Base-by-base conservation (phyloP, 2,113 vertebrate species). In the Bos taurus region DNA sequence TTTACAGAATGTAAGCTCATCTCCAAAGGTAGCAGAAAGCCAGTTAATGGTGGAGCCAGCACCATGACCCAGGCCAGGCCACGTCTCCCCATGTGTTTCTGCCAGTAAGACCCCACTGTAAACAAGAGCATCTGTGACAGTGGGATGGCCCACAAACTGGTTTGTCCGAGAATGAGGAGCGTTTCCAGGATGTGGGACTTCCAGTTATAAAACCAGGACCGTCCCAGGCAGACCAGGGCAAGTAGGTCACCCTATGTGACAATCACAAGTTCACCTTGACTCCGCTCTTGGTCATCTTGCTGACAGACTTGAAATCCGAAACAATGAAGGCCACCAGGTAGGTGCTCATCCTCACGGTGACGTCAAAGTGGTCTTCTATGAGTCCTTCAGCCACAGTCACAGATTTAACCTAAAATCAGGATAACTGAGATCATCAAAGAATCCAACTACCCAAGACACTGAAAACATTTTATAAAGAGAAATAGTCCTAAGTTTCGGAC, bases 311-410 rank as follows among this genome's bases (percentile, higher is more conserved):
- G 97, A 99, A 99, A 97, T 99, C 99, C 0, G 99, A 99, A 95
- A 99, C 97, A 1, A 99, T 99, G 97, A 99, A 99, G 88, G 99
- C 99, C 96, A 99, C 99, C 26, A 99, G 98, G 98, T 99, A 99
- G 0, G 99, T 99, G 97, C 99, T 99, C 99, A 99, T 99, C 98
- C 98, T 99, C 23, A 99, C 99, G 4, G 99, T 99, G 90, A 99
- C 99, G 95, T 99, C 99, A 96, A 99, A 99, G 91, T 99, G 98
- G 98, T 99, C 99, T 97, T 99, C 99, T 62, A 99, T 95, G 67
- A 99, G 98, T 91, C 99, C 99, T 21, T 98, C 98, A 0, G 98
- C 97, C 60, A 99, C 17, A 50, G 88, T 96, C 83, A 99, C 95
- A 2, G 99, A 99, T 96, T 99, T 99, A 60, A 99, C 97, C 99